These are phyloP conservation scores for Endotricha flammealis DNA, from an alignment of 2,888 invertebrate species.

Conservation along the genomic window DNA sequence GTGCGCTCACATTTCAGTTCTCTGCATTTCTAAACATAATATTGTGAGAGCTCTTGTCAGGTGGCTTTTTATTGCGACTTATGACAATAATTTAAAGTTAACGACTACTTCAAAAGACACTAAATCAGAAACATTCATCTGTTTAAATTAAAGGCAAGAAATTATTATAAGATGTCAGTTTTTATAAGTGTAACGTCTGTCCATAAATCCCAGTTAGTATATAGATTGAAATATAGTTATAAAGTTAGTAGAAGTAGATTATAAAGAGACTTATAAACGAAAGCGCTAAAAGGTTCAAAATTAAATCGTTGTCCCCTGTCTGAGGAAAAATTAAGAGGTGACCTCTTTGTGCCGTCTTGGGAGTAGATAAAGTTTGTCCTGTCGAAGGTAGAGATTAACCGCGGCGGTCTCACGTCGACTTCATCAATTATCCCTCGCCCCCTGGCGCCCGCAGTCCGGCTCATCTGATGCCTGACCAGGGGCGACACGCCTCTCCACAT, in stretches of 20 bases:
- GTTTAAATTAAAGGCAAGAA: background rate
- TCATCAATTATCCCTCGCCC: slow-evolving; percentile 58
- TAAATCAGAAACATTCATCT: background rate
- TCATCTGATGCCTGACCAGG: no score
- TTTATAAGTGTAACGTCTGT: background rate
- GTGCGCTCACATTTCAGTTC: slow-evolving; percentile 32
- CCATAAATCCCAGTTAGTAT: no score
- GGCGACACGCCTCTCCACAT: slow-evolving; percentile 23
- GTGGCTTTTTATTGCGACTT: slow-evolving; percentile 1
- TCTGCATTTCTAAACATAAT: slow-evolving; percentile 31
- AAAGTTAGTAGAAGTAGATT: no score
- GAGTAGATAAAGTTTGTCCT: slow-evolving; percentile 48
- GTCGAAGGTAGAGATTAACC: slow-evolving; percentile 53
- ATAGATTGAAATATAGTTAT: no score
- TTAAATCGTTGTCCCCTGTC: slow-evolving; percentile 13
- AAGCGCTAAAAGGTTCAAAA: slow-evolving; percentile 10
- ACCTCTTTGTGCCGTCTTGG: slow-evolving; percentile 29
- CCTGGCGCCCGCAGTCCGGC: slow-evolving; percentile 18
- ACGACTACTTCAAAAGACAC: background rate
- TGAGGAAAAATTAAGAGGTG: slow-evolving; percentile 29
- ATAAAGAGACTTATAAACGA: no score
- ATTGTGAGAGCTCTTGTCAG: slow-evolving; percentile 19
- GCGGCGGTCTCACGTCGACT: slow-evolving; percentile 49
- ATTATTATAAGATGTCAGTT: background rate
- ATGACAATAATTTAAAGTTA: background rate